Evolutionary conservation across 2,113 vertebrate species (phyloP).

Genomic region (Oryzias javanicus): DNA sequence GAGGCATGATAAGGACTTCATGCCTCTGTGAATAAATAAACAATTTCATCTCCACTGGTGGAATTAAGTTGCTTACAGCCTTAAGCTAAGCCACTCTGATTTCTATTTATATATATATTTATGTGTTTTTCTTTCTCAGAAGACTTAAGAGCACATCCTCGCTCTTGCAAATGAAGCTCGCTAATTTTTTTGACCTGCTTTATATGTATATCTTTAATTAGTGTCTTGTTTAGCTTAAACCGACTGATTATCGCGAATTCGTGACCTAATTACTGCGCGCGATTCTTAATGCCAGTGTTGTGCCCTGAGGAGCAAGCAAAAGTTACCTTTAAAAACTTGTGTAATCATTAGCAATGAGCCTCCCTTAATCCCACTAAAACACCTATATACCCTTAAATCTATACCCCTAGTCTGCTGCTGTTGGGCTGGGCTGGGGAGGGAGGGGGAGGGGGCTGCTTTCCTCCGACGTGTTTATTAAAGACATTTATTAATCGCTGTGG

Average conservation of each 20-base stretch:
- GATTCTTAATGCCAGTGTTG: conserved; percentile 72
- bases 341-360: conserved; percentile 82
- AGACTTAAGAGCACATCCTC: conserved; percentile 80
- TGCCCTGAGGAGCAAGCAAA: conserved; percentile 77
- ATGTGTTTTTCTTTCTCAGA: conserved; percentile 63
- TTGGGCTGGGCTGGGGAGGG: conserved; percentile 47
- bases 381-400: too few species aligned
- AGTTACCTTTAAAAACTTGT: conserved; percentile 85
- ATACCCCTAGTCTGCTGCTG: too few species aligned
- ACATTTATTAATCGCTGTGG: conserved; percentile 72
- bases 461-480: conserved; percentile 62
- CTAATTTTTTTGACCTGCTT: conserved; percentile 80
- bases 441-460: conserved; percentile 47
- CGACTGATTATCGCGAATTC: conserved; percentile 81
- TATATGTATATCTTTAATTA: conserved; percentile 87
- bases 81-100: conserved; percentile 80
- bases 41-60: conserved; percentile 79
- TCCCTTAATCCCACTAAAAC: conserved; percentile 82
- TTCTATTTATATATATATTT: conserved; percentile 72
- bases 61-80: conserved; percentile 84
- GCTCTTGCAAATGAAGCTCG: conserved; percentile 78
- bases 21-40: conserved; percentile 84
- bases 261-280: conserved; percentile 80
- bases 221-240: conserved; percentile 86
- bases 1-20: conserved; percentile 79